Percentiles rank a stretch among this genome's conserved stretches.
Evolutionary conservation across 1,140 invertebrate genomes (phyloP).

Genomic region (Maniola jurtina): DNA sequence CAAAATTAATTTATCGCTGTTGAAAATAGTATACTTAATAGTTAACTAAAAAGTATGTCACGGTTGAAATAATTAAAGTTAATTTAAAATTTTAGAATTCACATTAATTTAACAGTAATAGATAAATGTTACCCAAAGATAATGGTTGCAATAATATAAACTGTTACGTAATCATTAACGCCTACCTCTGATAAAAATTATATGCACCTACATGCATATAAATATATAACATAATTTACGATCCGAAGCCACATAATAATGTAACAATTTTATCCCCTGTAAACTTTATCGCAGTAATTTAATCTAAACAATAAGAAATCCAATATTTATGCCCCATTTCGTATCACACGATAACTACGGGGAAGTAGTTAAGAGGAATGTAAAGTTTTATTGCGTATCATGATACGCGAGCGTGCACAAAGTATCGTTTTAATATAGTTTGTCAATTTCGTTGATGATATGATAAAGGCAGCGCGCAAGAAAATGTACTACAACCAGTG

Average conservation of each 20-base stretch:
- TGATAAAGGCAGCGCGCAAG: neutral
- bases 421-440: constrained; percentile 40
- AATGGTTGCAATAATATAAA: neutral
- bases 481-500: neutral
- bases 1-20: too few relatives aligned
- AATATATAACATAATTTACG: too few relatives aligned
- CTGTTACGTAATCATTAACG: neutral
- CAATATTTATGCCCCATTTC: constrained; percentile 55
- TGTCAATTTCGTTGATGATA: neutral
- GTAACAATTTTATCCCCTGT: neutral
- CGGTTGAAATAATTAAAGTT: too few relatives aligned
- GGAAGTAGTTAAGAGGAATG: constrained; percentile 70
- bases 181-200: neutral
- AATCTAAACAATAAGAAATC: constrained; percentile 35
- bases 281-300: constrained; percentile 7
- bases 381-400: constrained; percentile 68
- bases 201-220: too few relatives aligned
- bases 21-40: too few relatives aligned
- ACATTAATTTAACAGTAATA: too few relatives aligned
- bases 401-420: constrained; percentile 56
- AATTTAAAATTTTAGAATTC: too few relatives aligned
- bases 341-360: constrained; percentile 60
- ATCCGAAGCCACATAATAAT: neutral
- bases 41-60: too few relatives aligned
- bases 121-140: neutral